A percentile compares a stretch with the other conserved stretches of the same genome.
phyloP scores from a whole-genome alignment of 2,797 vertebrate species.

The Merluccius polli region DNA sequence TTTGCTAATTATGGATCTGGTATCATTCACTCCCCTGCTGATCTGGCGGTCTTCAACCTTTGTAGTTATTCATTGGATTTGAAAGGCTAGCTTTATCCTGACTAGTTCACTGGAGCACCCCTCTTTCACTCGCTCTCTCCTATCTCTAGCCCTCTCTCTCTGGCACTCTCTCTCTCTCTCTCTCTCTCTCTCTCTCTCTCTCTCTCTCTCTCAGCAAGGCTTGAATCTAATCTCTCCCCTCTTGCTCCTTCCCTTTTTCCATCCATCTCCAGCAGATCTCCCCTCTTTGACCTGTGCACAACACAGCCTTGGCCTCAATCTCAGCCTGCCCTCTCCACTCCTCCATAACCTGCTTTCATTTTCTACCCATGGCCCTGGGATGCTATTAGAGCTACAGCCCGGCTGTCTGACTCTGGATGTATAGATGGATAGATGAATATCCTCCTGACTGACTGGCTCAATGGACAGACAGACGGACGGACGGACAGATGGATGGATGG shows the following conservation, averaged over 20 bases:
- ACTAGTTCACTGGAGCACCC: background rate
- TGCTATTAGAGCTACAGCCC: constrained; percentile 37
- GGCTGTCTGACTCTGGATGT: constrained; percentile 12
- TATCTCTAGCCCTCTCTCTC: background rate
- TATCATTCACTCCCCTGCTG: background rate
- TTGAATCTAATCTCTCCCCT: constrained; percentile 1
- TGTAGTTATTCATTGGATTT: background rate
- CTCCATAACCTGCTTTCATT: constrained; percentile 47
- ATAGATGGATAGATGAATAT: constrained; percentile 1
- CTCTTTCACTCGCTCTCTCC: background rate
- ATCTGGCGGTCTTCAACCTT: background rate
- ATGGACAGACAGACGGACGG: background rate
- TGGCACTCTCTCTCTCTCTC: background rate
- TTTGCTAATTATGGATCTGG: background rate
- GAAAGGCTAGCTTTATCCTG: background rate
- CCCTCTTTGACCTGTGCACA: constrained; percentile 45
- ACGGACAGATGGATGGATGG: constrained; percentile 5
- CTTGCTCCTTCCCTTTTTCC: background rate
- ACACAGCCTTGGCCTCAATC: constrained; percentile 61
- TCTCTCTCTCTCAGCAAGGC: too few relatives aligned
- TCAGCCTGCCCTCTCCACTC: constrained; percentile 37
- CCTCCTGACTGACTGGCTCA: constrained; percentile 9
- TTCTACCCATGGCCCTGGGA: constrained; percentile 40
- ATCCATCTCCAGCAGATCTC: constrained; percentile 17
- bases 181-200: background rate